A percentile compares a stretch with the other conserved stretches of the same genome.
Evolutionary conservation across 2,113 vertebrate species (phyloP).

Genomic region (Zeus faber): DNA sequence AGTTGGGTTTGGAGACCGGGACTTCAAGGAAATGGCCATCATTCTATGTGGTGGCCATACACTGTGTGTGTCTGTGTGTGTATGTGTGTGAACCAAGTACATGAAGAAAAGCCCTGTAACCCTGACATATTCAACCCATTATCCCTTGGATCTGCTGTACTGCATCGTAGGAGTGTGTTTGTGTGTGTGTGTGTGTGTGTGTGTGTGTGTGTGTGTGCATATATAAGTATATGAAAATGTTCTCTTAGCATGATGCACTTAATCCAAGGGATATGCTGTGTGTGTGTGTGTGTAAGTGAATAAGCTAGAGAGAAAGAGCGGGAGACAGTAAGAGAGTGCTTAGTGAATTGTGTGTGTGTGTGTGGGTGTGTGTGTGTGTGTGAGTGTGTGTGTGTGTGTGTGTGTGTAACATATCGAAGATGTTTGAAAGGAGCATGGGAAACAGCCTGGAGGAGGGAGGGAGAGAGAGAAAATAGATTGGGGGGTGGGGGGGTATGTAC

Average conservation of each 20-base stretch:
- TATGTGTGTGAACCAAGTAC: not conserved
- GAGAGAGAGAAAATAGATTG: not conserved
- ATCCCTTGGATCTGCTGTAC: not conserved
- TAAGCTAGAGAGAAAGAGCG: not conserved
- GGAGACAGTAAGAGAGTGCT: too few relatives aligned
- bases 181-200: not conserved
- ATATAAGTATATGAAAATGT: slow-evolving; percentile 34
- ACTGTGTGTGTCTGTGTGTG: slow-evolving; percentile 12
- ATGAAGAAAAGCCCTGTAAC: not conserved
- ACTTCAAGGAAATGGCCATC: slow-evolving; percentile 19
- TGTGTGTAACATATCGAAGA: not conserved
- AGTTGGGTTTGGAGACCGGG: not conserved
- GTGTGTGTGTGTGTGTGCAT: slow-evolving; percentile 12
- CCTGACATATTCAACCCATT: slow-evolving; percentile 5
- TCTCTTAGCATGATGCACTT: too few relatives aligned
- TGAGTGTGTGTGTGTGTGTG: too few relatives aligned
- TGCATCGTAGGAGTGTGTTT: not conserved
- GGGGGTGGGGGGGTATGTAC: slow-evolving; percentile 6
- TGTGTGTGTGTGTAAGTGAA: too few relatives aligned
- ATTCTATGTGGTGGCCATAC: slow-evolving; percentile 28
- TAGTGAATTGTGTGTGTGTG: not conserved
- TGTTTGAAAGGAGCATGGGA: too few relatives aligned
- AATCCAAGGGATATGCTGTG: too few relatives aligned
- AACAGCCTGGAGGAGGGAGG: not conserved
- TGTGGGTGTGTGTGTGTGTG: not conserved